These are phyloP conservation scores for Dolichotis patagonum DNA, from an alignment of 2,113 vertebrate genomes.

Conservation along the genomic window DNA sequence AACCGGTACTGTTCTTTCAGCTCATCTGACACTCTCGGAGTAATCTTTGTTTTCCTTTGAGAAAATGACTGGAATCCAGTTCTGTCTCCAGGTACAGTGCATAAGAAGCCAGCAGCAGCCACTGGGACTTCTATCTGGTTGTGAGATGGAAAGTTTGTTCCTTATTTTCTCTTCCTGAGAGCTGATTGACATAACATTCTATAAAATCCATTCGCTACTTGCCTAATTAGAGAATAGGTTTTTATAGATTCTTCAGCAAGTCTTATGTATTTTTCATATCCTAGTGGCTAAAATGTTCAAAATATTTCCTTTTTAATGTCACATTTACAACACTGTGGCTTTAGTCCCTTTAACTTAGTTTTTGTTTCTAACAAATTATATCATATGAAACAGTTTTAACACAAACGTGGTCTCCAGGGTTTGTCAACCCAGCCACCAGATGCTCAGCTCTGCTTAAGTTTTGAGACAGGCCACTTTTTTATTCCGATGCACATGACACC, in stretches of 20 bases:
- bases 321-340: not conserved
- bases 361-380: not conserved
- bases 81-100: not conserved
- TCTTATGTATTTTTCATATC: not conserved
- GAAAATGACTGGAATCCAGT: not conserved
- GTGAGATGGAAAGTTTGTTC: not conserved
- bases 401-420: not conserved
- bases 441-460: not conserved
- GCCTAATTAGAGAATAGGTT: not conserved
- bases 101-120: not conserved
- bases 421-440: not conserved
- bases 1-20: not conserved
- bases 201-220: not conserved
- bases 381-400: not conserved
- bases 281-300: constrained; percentile 61
- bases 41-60: not conserved
- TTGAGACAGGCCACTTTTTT: not conserved
- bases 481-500: not conserved
- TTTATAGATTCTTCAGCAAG: not conserved
- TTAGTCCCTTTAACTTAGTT: constrained; percentile 1
- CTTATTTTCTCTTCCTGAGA: constrained; percentile 47
- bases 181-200: not conserved
- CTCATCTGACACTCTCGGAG: not conserved
- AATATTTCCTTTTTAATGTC: not conserved
- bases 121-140: not conserved